Evolutionary conservation across 2,888 invertebrate species (phyloP).

Genomic region (Epistrophe grossulariae): DNA sequence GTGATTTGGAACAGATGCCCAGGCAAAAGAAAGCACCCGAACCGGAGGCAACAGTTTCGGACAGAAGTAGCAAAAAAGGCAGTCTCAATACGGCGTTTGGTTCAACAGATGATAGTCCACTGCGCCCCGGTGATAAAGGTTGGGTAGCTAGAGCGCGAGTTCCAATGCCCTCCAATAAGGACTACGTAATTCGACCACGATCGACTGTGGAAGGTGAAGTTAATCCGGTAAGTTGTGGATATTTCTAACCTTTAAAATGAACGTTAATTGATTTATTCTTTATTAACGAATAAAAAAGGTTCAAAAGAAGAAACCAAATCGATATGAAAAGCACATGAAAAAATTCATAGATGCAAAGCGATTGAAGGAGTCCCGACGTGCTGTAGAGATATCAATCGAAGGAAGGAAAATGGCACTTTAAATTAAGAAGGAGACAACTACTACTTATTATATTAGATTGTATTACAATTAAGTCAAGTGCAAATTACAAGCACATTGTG

Average conservation of each 20-base stretch:
- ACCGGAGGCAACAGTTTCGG: conserved; percentile 82
- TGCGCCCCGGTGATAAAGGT: conserved; percentile 97
- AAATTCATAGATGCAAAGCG: conserved; percentile 94
- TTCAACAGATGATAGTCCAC: conserved; percentile 87
- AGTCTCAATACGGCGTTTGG: conserved; percentile 87
- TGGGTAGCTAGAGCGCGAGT: conserved; percentile 98
- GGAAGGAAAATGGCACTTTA: conserved; percentile 97
- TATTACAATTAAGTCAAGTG: conserved; percentile 10
- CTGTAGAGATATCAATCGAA: conserved; percentile 97
- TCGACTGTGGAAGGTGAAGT: conserved; percentile 95
- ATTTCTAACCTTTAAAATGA: background rate
- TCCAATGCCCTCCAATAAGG: conserved; percentile 97
- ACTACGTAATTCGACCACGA: conserved; percentile 97
- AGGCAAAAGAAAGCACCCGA: conserved; percentile 82
- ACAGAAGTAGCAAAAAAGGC: conserved; percentile 83
- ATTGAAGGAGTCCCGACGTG: conserved; percentile 90
- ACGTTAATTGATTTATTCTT: background rate
- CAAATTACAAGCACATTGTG: background rate
- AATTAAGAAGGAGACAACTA: conserved; percentile 68
- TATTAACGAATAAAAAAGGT: conserved; percentile 78
- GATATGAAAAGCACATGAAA: conserved; percentile 97
- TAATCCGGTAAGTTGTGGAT: conserved; percentile 86
- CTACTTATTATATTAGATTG: conserved; percentile 12
- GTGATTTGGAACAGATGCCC: conserved; percentile 95
- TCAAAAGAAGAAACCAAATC: conserved; percentile 91